Base-by-base conservation (phyloP, 2,888 invertebrate genomes). In the Noctua pronuba region DNA sequence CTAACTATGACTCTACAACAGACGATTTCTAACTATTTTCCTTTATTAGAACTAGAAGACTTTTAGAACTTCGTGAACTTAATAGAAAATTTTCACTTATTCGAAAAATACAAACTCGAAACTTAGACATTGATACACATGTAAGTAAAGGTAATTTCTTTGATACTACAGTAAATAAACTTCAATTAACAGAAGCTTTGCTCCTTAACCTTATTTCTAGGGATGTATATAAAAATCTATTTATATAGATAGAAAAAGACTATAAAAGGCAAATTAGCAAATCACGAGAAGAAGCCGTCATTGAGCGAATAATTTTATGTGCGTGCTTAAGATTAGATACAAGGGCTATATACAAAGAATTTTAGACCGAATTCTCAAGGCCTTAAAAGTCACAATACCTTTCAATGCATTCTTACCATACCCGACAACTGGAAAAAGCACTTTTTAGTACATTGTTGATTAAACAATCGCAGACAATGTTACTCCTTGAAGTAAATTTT, bases 211-310 rank as follows among this genome's bases (percentile, higher is more conserved):
- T 92, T 94, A 90, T 55, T 62, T 28, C 87, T 92, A 91, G 52
- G 75, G 79, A 87, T 89, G 90, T 93, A 93, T 95, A 95, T 94
- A 94, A 94, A 95, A 93, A 88, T 91, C 88, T 92, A 93, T 91
- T 91, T 84, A 88, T 93, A 93, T 92, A 93, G 90, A 88, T 89
- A 89, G 89, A 88, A 94, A 93, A 94, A 93, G 92, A 92, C 85
- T 91, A 92, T 94, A 94, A 91, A 96, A 96, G 96, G 95, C 95
- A 92, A 95, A 95, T 88, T 86, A 93, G 96, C 96, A 95, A 96
- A 95, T 95, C 95, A 96, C 96, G 91, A 94, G 92, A 94, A 91
- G 87, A 95, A 96, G 95, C 91, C 93, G 91, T 91, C 92, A 85
- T 94, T 93, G 93, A 94, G 94, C 94, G 93, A 93, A 91, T 92